Conservation (phyloP, 2,888 invertebrate genomes). For the Zygogramma bicolorata region DNA sequence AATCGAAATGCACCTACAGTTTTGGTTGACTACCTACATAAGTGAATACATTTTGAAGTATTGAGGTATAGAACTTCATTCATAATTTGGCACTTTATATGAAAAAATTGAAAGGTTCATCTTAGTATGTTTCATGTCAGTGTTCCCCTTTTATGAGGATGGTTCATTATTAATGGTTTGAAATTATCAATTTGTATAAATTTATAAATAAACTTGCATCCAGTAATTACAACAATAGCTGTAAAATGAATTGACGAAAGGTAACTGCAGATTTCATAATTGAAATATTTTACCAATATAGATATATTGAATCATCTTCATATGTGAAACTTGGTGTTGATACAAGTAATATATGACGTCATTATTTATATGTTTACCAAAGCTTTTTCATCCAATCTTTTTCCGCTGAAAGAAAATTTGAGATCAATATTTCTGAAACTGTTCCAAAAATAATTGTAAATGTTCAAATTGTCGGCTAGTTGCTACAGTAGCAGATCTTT, state of each 20-base stretch:
- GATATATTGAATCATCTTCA: not conserved
- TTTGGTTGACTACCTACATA: not conserved
- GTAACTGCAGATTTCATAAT: too few species aligned
- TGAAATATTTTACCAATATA: not conserved
- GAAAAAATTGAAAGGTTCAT: not conserved
- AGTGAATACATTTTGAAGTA: not conserved
- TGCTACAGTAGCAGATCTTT: too few species aligned
- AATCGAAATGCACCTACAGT: not conserved
- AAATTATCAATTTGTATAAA: too few species aligned
- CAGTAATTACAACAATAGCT: too few species aligned
- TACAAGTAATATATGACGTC: not conserved
- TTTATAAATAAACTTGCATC: too few species aligned
- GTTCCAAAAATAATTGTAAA: too few species aligned
- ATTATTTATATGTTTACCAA: not conserved
- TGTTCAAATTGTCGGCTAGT: too few species aligned
- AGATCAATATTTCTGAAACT: too few species aligned
- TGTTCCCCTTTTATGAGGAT: not conserved
- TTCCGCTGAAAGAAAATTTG: too few species aligned
- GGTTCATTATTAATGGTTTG: not conserved
- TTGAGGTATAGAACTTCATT: not conserved
- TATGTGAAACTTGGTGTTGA: not conserved
- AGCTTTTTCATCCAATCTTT: not conserved
- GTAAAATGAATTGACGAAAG: too few species aligned
- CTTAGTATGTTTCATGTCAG: not conserved
- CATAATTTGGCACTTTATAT: not conserved